Evolutionary conservation across 2,888 invertebrate genomes (phyloP), one percentile per base, ranked within the genome.

Genomic region (Cerceris rybyensis): DNA sequence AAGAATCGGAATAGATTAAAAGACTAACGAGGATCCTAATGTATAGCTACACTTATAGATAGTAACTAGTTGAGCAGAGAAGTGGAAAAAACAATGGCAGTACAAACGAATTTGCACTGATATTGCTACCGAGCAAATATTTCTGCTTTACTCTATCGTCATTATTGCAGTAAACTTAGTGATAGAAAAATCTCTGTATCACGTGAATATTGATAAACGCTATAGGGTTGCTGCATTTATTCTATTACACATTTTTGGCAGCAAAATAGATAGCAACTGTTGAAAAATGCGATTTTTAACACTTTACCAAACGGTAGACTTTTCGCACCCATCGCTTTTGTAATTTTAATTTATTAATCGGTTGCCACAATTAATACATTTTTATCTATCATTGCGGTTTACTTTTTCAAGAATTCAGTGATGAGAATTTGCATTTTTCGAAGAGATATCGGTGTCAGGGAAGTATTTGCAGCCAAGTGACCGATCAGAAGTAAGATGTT

Each of bases 41-140:
- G 67, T 83, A 72, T 54, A 68, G 75, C 67, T 84, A 85, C 81
- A 72, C 75, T 79, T 77, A 81, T 79, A 79, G 83, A 72, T 87
- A 85, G 83, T 78, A 86, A 79, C 88, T 89, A 89, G 86, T 89
- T 89, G 89, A 89, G 89, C 89, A 85, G 83, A 84, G 81, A 86
- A 81, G 82, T 83, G 80, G 78, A 82, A 83, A 79, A 82, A 83
- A 83, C 81, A 82, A 83, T 74, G 83, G 85, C 73, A 81, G 75
- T 70, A 81, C 7, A 41, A 43, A 5, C 39, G 9, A 28, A 49
- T 69, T 77, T 78, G 60, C 70, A 68, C 58, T 74, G 74, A 78
- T 87, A 88, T 88, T 89, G 86, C 88, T 86, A 83, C 76, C 70
- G 80, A 82, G 75, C 73, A 81, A 74, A 61, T 63, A 52, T 63